Base-by-base conservation (phyloP, 2,888 invertebrate species). In the Zaprionus bogoriensis region DNA sequence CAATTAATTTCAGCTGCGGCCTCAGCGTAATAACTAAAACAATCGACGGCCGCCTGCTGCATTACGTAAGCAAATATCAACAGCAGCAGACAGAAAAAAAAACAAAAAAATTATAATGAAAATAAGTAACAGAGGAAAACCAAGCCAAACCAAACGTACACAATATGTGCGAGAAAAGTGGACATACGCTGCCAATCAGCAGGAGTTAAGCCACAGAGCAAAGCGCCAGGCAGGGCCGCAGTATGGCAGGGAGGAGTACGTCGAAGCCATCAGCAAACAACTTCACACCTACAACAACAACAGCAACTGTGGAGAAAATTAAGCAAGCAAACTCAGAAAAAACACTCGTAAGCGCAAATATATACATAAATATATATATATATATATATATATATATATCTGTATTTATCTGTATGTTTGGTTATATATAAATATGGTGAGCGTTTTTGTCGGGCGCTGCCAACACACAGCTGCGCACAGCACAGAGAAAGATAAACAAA, bases 181-280 rank as follows among this genome's bases (percentile, higher is more conserved):
- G 67, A 67, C 67, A 73, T 20, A 50, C 36, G 81, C 71, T 81
- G 85, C 71, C 79, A 80, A 80, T 84, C 85, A 84, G 58, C 55
- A 63, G 55, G 67, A 81, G 66, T 67, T n/a, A 72, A 83, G 67
- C 81, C 78, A 70, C 77, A 80, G 76, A 77, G 66, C 70, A 62
- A 75, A 46, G 66, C 72, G 7, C 22, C 4, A n/a, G 27, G 42
- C 5, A 4, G 23, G 22, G 14, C 3, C 3, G 28, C 9, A 4
- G 14, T 4, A 32, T 4, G 25, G n/a, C 25, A 9, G 14, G 14
- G 38, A 4, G 19, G 25, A 19, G 7, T 4, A 12, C 4, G 2
- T 9, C 2, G 1, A 36, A 59, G 20, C 30, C 59, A 45, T 38
- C 10, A 42, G 36, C 42, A 57, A 62, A 63, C 42, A 66, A 61